Evolutionary conservation across 2,888 invertebrate species (phyloP).

Genomic region (Blomia tropicalis): DNA sequence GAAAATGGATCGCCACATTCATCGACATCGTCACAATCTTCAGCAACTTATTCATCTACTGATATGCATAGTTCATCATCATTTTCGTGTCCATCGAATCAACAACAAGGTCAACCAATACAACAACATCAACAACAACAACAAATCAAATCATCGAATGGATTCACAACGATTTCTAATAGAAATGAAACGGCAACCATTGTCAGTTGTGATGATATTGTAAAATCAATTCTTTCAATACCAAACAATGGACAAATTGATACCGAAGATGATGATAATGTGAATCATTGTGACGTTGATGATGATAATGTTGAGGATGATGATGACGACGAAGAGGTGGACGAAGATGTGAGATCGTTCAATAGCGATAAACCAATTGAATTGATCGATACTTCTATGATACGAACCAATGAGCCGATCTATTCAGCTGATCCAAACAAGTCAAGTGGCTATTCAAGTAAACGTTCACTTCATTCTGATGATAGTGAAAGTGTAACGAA

Average conservation of each 20-base stretch:
- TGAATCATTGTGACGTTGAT: no score
- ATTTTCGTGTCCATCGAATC: slow-evolving; percentile 14
- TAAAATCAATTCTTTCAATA: neutral
- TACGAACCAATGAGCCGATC: neutral
- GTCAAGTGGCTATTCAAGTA: slow-evolving; percentile 8
- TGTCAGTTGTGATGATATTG: slow-evolving; percentile 1
- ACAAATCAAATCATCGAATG: neutral
- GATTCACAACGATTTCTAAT: neutral
- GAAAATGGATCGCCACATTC: slow-evolving; percentile 13
- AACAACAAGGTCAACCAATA: neutral
- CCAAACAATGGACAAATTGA: neutral
- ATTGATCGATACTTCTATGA: neutral
- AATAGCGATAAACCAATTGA: neutral
- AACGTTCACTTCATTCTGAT: slow-evolving; percentile 1
- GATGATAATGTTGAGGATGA: no score
- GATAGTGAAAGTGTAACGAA: slow-evolving; percentile 5
- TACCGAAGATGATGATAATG: slow-evolving; percentile 5
- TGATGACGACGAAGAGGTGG: no score
- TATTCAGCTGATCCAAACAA: slow-evolving; percentile 5
- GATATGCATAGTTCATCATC: slow-evolving; percentile 6
- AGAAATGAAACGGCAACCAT: neutral
- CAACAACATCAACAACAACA: neutral
- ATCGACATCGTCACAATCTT: slow-evolving; percentile 3
- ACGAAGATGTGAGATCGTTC: neutral
- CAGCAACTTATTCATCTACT: slow-evolving; percentile 5